Evolutionary conservation across 1,140 invertebrate species (phyloP).

Genomic region (Oncopodura yosiiana): DNA sequence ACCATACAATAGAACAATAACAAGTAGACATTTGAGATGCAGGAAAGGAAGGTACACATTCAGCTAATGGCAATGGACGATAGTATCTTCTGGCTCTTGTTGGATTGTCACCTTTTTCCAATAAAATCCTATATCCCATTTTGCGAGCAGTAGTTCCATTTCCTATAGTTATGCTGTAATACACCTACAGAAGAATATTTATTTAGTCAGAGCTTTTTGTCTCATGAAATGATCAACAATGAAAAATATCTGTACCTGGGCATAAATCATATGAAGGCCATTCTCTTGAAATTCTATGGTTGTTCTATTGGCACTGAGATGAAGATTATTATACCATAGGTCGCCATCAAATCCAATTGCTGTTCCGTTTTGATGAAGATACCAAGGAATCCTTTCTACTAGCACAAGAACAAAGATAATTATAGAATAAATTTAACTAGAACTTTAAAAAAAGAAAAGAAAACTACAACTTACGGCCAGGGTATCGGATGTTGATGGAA

Average conservation of each 20-base stretch:
- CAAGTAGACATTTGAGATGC: conserved; percentile 25
- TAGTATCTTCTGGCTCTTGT: background rate
- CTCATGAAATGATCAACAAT: background rate
- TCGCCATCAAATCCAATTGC: conserved; percentile 27
- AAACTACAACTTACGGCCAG: conserved; percentile 17
- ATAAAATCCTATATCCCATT: conserved; percentile 23
- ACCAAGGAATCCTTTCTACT: conserved; percentile 34
- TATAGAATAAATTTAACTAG: background rate
- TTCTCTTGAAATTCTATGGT: conserved; percentile 27
- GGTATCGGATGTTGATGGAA: conserved; percentile 13
- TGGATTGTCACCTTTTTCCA: conserved; percentile 11
- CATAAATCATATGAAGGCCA: conserved; percentile 27
- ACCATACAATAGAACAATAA: conserved; percentile 28
- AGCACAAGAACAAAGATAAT: conserved; percentile 8
- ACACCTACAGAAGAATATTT: conserved; percentile 14
- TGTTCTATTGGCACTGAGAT: conserved; percentile 15
- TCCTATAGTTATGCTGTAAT: conserved; percentile 12
- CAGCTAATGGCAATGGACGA: conserved; percentile 19
- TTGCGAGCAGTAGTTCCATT: background rate
- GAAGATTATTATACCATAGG: conserved; percentile 22
- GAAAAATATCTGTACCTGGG: conserved; percentile 19
- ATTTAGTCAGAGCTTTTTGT: too few species aligned
- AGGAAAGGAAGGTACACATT: conserved; percentile 28
- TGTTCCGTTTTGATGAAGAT: conserved; percentile 9
- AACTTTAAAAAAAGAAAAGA: background rate